Conservation (phyloP, 2,797 vertebrate species). For the Helicolenus hilgendorfi region DNA sequence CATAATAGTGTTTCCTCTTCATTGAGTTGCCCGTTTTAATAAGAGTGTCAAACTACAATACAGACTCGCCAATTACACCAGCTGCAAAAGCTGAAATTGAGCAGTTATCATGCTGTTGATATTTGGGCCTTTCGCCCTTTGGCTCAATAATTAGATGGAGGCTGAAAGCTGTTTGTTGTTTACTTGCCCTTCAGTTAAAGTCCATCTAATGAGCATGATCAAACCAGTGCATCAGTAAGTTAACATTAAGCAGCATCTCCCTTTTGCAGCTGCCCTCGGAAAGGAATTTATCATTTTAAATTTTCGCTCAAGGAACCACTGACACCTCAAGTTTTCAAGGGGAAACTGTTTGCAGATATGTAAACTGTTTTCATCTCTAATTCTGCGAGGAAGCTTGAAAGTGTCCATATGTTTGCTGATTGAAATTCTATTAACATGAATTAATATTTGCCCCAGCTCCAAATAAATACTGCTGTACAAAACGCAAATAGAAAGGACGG, state of each 20-base stretch:
- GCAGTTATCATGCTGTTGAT: conserved; percentile 24
- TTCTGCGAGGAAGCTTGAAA: conserved; percentile 35
- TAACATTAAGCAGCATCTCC: background rate
- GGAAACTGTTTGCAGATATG: conserved; percentile 10
- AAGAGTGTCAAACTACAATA: conserved; percentile 16
- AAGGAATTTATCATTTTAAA: background rate
- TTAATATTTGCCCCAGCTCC: conserved; percentile 44
- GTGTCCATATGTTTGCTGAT: conserved; percentile 53
- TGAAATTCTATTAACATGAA: conserved; percentile 51
- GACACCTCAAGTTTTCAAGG: background rate
- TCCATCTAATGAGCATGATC: conserved; percentile 34
- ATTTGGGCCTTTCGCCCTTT: conserved; percentile 21
- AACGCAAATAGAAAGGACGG: conserved; percentile 37
- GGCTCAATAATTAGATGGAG: conserved; percentile 15
- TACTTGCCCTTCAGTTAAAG: conserved; percentile 35
- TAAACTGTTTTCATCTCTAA: conserved; percentile 22
- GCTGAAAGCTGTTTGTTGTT: conserved; percentile 20
- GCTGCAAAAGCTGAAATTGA: conserved; percentile 30
- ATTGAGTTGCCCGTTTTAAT: conserved; percentile 25
- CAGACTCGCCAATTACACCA: background rate
- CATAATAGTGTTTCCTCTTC: conserved; percentile 2
- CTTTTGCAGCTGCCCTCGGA: conserved; percentile 3
- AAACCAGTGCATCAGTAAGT: background rate
- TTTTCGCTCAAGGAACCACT: conserved; percentile 7
- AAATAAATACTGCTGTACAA: conserved; percentile 38